Conservation (phyloP, 2,888 invertebrate genomes). For the Lacanobia oleracea region DNA sequence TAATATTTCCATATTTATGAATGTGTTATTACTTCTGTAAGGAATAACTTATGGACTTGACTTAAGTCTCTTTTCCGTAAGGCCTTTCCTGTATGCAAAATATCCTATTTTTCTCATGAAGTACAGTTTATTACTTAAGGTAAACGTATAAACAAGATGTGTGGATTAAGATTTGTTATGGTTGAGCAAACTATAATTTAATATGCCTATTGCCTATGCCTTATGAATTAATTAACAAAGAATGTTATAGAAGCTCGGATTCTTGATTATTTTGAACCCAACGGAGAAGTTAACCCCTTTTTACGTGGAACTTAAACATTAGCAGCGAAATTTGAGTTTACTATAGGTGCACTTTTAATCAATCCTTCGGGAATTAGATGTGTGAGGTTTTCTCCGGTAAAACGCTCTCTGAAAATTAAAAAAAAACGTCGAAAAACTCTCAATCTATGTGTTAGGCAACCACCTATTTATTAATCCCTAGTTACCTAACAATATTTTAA, state of each 20-base stretch:
- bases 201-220: too few species aligned
- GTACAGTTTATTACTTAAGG: not conserved
- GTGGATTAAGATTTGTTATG: not conserved
- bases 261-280: too few species aligned
- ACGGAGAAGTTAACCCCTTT: too few species aligned
- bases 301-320: too few species aligned
- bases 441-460: too few species aligned
- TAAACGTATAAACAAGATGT: not conserved
- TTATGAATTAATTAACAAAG: too few species aligned
- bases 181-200: not conserved
- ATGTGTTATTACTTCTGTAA: slow-evolving; percentile 26
- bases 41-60: slow-evolving; percentile 10
- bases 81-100: slow-evolving; percentile 20
- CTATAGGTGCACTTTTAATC: too few species aligned
- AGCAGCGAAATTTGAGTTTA: too few species aligned
- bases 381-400: too few species aligned
- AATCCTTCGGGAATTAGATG: too few species aligned
- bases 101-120: not conserved
- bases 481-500: slow-evolving; percentile 40
- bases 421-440: not conserved
- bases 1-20: slow-evolving; percentile 54
- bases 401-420: not conserved
- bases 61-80: slow-evolving; percentile 15
- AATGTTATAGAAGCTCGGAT: too few species aligned
- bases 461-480: not conserved